These are phyloP conservation scores for Rhyzopertha dominica DNA, from an alignment of 1,140 invertebrate genomes.

Conservation along the genomic window DNA sequence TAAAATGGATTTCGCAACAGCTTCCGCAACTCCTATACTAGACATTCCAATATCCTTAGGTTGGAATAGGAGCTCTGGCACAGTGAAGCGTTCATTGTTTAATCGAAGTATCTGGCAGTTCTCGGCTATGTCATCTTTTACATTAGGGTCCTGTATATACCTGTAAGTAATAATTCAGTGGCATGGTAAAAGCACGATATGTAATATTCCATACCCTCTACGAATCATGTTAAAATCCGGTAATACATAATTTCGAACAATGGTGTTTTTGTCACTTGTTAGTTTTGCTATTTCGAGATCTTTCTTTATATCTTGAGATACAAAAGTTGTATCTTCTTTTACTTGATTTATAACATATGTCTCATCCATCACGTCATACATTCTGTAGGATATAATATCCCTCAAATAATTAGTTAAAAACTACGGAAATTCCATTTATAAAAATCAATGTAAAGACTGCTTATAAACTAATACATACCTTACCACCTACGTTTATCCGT, in stretches of 20 bases:
- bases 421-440: conserved; percentile 16
- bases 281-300: conserved; percentile 77
- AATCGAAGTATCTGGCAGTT: conserved; percentile 78
- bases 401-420: conserved; percentile 96
- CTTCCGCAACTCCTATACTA: conserved; percentile 92
- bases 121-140: conserved; percentile 53
- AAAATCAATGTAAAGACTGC: conserved; percentile 9
- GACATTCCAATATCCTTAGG: conserved; percentile 93
- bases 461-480: conserved; percentile 56
- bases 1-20: conserved; percentile 71
- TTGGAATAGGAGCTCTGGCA: conserved; percentile 93
- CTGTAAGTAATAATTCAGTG: conserved; percentile 6
- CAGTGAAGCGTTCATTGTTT: conserved; percentile 87
- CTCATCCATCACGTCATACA: conserved; percentile 98
- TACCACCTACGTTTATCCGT: conserved; percentile 94
- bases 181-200: neutral
- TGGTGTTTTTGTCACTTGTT: conserved; percentile 52
- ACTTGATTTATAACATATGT: conserved; percentile 98
- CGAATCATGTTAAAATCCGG: conserved; percentile 60
- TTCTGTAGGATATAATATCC: conserved; percentile 94
- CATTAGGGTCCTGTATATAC: conserved; percentile 35
- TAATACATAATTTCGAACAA: conserved; percentile 87
- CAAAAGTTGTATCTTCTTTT: conserved; percentile 97
- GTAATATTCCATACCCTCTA: conserved; percentile 11
- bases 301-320: conserved; percentile 77